Conservation (phyloP, 2,113 vertebrate species). For the Taxidea taxus region DNA sequence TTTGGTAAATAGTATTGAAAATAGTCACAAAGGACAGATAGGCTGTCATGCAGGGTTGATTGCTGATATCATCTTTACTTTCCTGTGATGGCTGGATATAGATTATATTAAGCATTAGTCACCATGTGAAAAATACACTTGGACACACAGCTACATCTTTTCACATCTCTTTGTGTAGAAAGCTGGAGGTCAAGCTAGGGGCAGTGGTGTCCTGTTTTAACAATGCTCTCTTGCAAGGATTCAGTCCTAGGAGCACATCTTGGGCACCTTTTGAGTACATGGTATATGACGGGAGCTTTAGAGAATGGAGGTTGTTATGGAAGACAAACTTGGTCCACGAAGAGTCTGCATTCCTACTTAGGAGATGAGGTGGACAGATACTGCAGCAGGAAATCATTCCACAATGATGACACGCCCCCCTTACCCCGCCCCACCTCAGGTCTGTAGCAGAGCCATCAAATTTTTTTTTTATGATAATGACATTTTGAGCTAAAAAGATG, state of each 20-base stretch:
- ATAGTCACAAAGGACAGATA: slow-evolving; percentile 66
- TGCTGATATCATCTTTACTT: slow-evolving; percentile 67
- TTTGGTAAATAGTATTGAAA: slow-evolving; percentile 65
- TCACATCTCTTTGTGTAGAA: slow-evolving; percentile 50
- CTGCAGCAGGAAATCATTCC: neutral
- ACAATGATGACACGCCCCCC: neutral
- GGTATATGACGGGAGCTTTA: neutral
- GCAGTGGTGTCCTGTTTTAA: slow-evolving; percentile 36
- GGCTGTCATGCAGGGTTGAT: slow-evolving; percentile 34
- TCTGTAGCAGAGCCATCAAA: neutral
- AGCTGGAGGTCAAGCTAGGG: slow-evolving; percentile 55
- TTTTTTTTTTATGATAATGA: slow-evolving; percentile 12
- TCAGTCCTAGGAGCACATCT: neutral
- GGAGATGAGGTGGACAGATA: neutral
- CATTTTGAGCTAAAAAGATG: slow-evolving; percentile 8
- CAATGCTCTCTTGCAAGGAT: neutral
- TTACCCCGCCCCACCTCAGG: too few species aligned
- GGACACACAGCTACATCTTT: slow-evolving; percentile 62
- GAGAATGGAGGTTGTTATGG: neutral
- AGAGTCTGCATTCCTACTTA: neutral
- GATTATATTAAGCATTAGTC: slow-evolving; percentile 67
- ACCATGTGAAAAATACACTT: slow-evolving; percentile 70
- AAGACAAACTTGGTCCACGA: neutral
- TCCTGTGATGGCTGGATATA: slow-evolving; percentile 47
- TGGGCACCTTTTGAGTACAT: neutral